Evolutionary conservation across 2,888 invertebrate genomes (phyloP).

Genomic region (Cordilura impudica): DNA sequence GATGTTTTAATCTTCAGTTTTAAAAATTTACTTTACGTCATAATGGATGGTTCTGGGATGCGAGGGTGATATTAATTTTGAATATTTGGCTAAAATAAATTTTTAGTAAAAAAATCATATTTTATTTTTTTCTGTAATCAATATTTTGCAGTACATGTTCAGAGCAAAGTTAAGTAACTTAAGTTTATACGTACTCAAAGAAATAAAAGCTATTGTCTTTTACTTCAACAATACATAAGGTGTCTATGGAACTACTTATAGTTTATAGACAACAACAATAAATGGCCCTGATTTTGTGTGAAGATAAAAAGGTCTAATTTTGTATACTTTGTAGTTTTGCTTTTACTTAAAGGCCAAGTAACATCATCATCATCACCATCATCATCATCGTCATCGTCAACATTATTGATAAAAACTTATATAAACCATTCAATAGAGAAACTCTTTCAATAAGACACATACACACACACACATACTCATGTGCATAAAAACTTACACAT

Average conservation of each 20-base stretch:
- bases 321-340: not conserved
- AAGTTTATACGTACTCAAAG: not conserved
- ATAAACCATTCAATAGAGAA: conserved; percentile 26
- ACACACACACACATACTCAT: not conserved
- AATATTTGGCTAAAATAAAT: no score
- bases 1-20: no score
- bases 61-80: no score
- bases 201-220: not conserved
- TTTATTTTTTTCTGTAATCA: not conserved
- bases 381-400: not conserved
- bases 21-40: no score
- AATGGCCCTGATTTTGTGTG: conserved; percentile 15
- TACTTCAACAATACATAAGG: not conserved
- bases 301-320: conserved; percentile 17
- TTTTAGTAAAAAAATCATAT: no score
- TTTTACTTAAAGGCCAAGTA: not conserved
- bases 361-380: not conserved
- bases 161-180: no score
- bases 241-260: no score
- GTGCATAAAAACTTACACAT: not conserved
- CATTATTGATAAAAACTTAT: conserved; percentile 16
- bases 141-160: not conserved
- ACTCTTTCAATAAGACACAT: conserved; percentile 18
- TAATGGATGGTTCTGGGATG: no score
- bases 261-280: conserved; percentile 8